phyloP scores from a whole-genome alignment of 2,888 invertebrate genomes.

The Sabellastarte sp. region DNA sequence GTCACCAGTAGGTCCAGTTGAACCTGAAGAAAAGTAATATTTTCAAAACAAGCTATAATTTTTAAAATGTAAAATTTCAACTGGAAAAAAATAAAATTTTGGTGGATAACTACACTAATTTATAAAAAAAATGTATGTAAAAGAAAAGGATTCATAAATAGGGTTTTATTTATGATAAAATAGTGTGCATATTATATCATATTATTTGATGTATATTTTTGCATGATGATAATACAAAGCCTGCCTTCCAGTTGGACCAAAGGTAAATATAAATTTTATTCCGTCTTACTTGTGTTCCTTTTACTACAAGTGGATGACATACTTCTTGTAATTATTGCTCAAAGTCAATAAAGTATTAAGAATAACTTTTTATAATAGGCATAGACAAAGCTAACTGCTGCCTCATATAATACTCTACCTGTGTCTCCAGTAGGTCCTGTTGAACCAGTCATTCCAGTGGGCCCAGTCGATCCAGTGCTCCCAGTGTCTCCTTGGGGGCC shows the following conservation, averaged over 20 bases:
- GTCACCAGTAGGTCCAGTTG: background rate
- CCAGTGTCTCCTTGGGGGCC: conserved; percentile 1
- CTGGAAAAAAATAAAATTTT: no score
- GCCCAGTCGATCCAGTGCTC: background rate
- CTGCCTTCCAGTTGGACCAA: background rate
- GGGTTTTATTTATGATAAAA: background rate
- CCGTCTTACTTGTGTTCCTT: conserved; percentile 10
- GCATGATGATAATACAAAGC: background rate
- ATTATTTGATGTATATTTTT: no score
- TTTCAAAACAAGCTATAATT: no score
- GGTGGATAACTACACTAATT: no score
- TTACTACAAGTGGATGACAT: background rate
- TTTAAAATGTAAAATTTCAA: no score
- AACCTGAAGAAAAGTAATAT: no score
- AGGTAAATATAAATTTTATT: conserved; percentile 1
- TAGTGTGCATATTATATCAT: background rate
- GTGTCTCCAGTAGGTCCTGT: conserved; percentile 2
- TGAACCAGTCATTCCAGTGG: conserved; percentile 1
- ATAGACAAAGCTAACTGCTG: no score
- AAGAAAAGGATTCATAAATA: background rate
- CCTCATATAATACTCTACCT: background rate
- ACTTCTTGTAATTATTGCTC: no score
- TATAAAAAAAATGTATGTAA: background rate
- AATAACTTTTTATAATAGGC: no score
- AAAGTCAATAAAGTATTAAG: no score